Base-by-base conservation (phyloP, 2,113 vertebrate genomes). In the Thryonomys swinderianus region DNA sequence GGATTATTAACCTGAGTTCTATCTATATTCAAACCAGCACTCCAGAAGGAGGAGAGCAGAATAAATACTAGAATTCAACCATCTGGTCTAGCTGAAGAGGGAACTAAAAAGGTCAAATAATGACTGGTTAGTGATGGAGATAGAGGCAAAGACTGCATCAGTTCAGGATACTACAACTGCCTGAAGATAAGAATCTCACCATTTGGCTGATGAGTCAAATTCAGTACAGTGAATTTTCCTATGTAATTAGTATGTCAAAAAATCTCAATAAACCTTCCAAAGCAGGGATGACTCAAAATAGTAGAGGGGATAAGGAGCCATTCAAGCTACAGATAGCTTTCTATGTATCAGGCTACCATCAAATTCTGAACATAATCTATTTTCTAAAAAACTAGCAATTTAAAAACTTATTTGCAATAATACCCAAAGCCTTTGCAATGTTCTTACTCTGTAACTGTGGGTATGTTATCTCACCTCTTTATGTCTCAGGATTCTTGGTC, bases 151-250 rank as follows among this genome's bases (percentile, higher is more conserved):
- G 34, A 40, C 82, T 34, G 13, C 25, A 4, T 59, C 16, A 27
- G 37, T 16, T 78, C 30, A 32, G 16, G 5, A 66, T 12, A 73
- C 6, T 9, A 7, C 16, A 78, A 57, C 8, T 76, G 59, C 42
- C 25, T 25, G 34, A 80, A 78, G 62, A 91, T 64, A 48, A 66
- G 45, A 93, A 71, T 51, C 57, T 91, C 64, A 87, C 30, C 37
- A 78, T 61, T 82, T 94, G 91, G 34, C 69, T 76, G 66, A 55
- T 82, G 79, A 76, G 30, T 93, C 42, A 91, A 86, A 94, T 76
- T 87, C 2, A 62, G 57, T 78, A 57, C 62, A 51, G 55, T 51
- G 51, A 84, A 80, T 86, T 7, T 92, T 42, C 21, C 57, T 55
- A 66, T 86, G 20, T 51, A n/a, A 78, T 85, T 34, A 93, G 87